A percentile compares a stretch with the other conserved stretches of the same genome.
Conservation (phyloP, 2,888 invertebrate genomes). For the Tethea ocularis region DNA sequence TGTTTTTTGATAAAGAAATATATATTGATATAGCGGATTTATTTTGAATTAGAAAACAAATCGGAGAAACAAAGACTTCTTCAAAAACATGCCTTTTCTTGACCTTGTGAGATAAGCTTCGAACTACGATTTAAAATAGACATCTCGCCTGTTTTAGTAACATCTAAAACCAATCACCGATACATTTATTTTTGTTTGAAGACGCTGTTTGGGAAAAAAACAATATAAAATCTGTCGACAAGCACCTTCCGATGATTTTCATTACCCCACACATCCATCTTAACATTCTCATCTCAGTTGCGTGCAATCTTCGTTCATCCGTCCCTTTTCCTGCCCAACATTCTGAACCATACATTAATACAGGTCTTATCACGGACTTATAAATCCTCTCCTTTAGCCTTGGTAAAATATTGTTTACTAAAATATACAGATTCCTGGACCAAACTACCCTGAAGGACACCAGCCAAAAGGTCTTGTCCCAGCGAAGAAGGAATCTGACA, state of each 20-base stretch:
- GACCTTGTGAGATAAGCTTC: neutral
- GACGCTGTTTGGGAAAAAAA: neutral
- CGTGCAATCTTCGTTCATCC: too few species aligned
- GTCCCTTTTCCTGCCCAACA: too few species aligned
- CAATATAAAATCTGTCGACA: neutral
- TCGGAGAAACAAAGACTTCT: neutral
- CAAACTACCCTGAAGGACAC: neutral
- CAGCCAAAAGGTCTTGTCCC: constrained; percentile 15
- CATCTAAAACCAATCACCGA: neutral
- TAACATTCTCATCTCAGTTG: too few species aligned
- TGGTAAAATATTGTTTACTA: too few species aligned
- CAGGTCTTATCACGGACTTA: too few species aligned
- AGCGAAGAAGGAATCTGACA: constrained; percentile 34
- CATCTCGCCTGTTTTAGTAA: neutral
- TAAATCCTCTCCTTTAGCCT: too few species aligned
- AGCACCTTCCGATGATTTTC: too few species aligned
- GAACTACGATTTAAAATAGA: neutral
- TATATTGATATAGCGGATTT: too few species aligned
- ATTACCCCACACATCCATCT: too few species aligned
- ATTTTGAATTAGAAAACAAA: neutral
- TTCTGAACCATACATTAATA: too few species aligned
- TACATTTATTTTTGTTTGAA: neutral
- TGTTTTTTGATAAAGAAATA: too few species aligned
- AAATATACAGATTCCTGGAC: neutral
- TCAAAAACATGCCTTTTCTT: neutral